Conservation (phyloP, 2,113 vertebrate species). For the Daboia siamensis region DNA sequence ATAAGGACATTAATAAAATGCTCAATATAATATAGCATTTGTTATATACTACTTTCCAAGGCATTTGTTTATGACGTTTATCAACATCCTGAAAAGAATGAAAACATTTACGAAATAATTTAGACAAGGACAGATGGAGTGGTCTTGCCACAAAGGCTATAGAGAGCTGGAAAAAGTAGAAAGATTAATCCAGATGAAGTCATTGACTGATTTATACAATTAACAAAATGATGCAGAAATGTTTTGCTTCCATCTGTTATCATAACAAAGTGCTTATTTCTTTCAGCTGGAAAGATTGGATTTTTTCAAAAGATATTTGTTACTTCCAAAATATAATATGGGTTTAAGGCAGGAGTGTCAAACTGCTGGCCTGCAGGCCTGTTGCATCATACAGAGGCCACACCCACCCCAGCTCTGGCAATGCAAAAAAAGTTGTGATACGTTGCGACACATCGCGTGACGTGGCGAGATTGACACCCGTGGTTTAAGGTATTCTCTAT, state of each 20-base stretch:
- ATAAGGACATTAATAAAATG: not conserved
- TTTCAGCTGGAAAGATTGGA: slow-evolving; percentile 15
- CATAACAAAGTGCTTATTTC: slow-evolving; percentile 36
- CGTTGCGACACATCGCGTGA: too few relatives aligned
- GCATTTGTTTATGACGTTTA: slow-evolving; percentile 21
- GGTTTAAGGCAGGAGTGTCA: not conserved
- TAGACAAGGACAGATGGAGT: slow-evolving; percentile 38
- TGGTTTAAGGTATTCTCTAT: slow-evolving; percentile 7
- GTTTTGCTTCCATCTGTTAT: slow-evolving; percentile 52
- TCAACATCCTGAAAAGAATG: not conserved
- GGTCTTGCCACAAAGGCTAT: slow-evolving; percentile 39
- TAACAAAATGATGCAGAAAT: slow-evolving; percentile 48
- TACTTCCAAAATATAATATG: not conserved
- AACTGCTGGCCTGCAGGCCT: too few relatives aligned
- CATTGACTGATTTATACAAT: slow-evolving; percentile 46
- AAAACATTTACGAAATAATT: slow-evolving; percentile 39
- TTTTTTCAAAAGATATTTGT: slow-evolving; percentile 33
- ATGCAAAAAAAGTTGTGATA: too few relatives aligned
- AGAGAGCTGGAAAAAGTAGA: slow-evolving; percentile 33
- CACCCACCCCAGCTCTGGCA: too few relatives aligned
- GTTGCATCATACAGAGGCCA: too few relatives aligned
- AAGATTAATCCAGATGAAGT: slow-evolving; percentile 54
- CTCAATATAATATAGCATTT: not conserved
- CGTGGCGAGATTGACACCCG: too few relatives aligned
- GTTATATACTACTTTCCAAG: not conserved